Conservation (phyloP, 2,797 vertebrate genomes). For the Emydoidea blandingii region DNA sequence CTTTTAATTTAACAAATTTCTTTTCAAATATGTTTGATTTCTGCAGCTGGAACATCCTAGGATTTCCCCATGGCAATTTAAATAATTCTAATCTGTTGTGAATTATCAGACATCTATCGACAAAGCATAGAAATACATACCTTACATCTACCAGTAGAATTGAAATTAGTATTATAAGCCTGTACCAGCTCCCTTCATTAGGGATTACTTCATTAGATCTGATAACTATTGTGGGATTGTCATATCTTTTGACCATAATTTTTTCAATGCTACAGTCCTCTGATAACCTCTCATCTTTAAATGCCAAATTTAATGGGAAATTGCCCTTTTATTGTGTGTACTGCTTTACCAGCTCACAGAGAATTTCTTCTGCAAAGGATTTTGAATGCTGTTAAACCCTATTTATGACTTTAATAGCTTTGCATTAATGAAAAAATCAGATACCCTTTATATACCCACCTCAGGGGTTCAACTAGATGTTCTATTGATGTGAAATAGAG, state of each 20-base stretch:
- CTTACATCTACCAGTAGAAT: constrained; percentile 25
- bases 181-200: neutral
- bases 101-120: constrained; percentile 33
- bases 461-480: constrained; percentile 32
- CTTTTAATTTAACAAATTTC: neutral
- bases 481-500: constrained; percentile 37
- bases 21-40: neutral
- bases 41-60: constrained; percentile 15
- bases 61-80: constrained; percentile 21
- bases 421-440: constrained; percentile 57
- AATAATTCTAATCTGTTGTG: constrained; percentile 16
- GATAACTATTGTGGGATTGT: constrained; percentile 4
- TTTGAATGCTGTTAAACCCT: constrained; percentile 41
- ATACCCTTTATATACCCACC: constrained; percentile 31
- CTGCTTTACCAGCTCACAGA: neutral
- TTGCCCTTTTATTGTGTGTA: constrained; percentile 8
- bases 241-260: constrained; percentile 1
- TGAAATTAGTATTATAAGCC: constrained; percentile 27
- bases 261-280: constrained; percentile 7
- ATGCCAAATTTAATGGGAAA: constrained; percentile 31
- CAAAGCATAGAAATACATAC: constrained; percentile 23
- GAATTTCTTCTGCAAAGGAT: constrained; percentile 24
- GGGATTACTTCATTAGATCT: neutral
- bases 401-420: constrained; percentile 55
- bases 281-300: constrained; percentile 27